phyloP scores from a whole-genome alignment of 2,113 vertebrate genomes.

The Lepisosteus oculatus region DNA sequence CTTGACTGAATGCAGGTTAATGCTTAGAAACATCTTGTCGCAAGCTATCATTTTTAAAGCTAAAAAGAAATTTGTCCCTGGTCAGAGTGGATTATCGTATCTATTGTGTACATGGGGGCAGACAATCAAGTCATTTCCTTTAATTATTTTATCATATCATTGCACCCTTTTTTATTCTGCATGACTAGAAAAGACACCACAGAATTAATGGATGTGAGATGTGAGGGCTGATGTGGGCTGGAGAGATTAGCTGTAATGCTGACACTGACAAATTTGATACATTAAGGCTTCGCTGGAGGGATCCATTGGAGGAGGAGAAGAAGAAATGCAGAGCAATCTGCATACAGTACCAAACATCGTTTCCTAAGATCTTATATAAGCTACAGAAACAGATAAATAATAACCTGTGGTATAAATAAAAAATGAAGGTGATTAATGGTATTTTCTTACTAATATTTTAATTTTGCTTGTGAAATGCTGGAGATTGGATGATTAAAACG shows the following conservation, averaged over 20 bases:
- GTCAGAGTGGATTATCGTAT: conserved; percentile 8
- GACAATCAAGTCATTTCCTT: not conserved
- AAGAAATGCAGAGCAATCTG: conserved; percentile 26
- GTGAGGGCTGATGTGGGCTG: conserved; percentile 53
- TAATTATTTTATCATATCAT: not conserved
- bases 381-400: too few relatives aligned
- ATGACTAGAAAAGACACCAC: conserved; percentile 10
- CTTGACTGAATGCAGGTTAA: not conserved
- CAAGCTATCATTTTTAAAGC: not conserved
- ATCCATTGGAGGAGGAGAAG: conserved; percentile 45
- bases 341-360: not conserved
- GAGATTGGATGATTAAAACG: too few relatives aligned
- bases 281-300: conserved; percentile 70
- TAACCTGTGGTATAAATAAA: too few relatives aligned
- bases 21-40: not conserved
- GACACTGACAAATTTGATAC: conserved; percentile 80
- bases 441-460: too few relatives aligned
- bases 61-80: not conserved
- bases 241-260: conserved; percentile 71
- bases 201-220: conserved; percentile 55
- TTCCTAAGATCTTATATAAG: too few relatives aligned
- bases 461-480: too few relatives aligned
- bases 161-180: not conserved
- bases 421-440: too few relatives aligned
- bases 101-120: not conserved